Base-by-base conservation (phyloP, 2,113 vertebrate genomes). In the Cyprinodon tularosa region DNA sequence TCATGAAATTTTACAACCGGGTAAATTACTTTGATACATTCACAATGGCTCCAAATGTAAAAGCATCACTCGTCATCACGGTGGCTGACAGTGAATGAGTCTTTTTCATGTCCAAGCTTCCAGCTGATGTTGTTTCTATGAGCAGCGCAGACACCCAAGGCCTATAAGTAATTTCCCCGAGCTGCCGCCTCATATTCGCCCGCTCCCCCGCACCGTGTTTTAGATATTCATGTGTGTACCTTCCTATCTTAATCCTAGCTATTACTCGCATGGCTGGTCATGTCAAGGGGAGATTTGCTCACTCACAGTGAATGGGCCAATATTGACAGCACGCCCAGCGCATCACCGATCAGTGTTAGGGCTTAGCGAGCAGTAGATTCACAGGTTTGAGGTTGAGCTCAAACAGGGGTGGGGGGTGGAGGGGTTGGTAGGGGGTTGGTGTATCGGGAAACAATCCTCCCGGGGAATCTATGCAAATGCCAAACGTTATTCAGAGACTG, bases 171-270 rank as follows among this genome's bases (percentile, higher is more conserved):
- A 92, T 88, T 87, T 82, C 84, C 83, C 81, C 75, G 0, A 76
- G 64, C 88, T 57, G 79, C 78, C 17, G 62, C 78, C 70, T 76
- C 80, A 36, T 80, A 86, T 84, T 71, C n/a, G 10, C 71, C 79
- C 7, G 66, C 68, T 3, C 83, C 29, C 81, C 64, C 22, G 29
- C 79, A 39, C 78, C 6, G 76, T 83, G 74, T 84, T 85, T 92
- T 92, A 90, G 90, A 92, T 92, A 93, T 92, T 92, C 90, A 93
- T 89, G 92, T 91, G 89, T 90, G 90, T 91, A 89, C 91, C 85
- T 90, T 89, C 89, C 92, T 90, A 88, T 92, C 91, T 91, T 92
- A 93, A 93, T 92, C 91, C 89, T 85, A 90, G 88, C 91, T 92
- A 91, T 91, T 92, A 93, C 89, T 88, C 90, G 86, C 86, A 92